Percentiles rank a stretch among this genome's conserved stretches.
Evolutionary conservation across 2,797 vertebrate genomes (phyloP).

Genomic region (Syngnathus rostellatus): DNA sequence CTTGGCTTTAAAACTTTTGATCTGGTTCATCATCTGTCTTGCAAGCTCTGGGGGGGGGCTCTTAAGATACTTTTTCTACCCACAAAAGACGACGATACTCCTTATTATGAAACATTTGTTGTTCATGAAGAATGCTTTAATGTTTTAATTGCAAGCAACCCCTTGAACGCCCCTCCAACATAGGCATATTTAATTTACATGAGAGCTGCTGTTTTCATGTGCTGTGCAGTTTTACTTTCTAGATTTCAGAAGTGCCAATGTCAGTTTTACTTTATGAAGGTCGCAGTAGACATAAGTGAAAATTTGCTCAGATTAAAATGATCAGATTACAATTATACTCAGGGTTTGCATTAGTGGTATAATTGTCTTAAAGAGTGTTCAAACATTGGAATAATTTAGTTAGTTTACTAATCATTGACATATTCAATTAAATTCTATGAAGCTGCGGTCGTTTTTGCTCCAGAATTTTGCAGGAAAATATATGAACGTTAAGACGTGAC

Average conservation of each 20-base stretch:
- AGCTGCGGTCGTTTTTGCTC: conserved; percentile 9
- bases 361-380: not conserved
- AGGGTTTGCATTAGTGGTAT: not conserved
- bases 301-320: too few relatives aligned
- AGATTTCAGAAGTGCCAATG: not conserved
- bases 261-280: not conserved
- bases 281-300: too few relatives aligned
- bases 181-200: conserved; percentile 24
- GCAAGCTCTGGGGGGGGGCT: conserved; percentile 45
- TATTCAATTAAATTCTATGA: not conserved
- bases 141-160: conserved; percentile 30
- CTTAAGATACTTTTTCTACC: conserved; percentile 42
- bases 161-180: conserved; percentile 27
- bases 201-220: conserved; percentile 22
- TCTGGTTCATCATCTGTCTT: conserved; percentile 57
- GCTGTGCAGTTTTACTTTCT: not conserved
- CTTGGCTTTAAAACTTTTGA: conserved; percentile 45
- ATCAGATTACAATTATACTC: not conserved
- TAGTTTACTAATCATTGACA: not conserved
- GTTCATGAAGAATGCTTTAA: conserved; percentile 30
- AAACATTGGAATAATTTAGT: not conserved
- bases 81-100: conserved; percentile 47
- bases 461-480: conserved; percentile 11
- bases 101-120: conserved; percentile 39
- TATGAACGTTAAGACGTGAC: conserved; percentile 13